Evolutionary conservation across 1,140 invertebrate genomes (phyloP).

Genomic region (Lepeophtheirus salmonis): DNA sequence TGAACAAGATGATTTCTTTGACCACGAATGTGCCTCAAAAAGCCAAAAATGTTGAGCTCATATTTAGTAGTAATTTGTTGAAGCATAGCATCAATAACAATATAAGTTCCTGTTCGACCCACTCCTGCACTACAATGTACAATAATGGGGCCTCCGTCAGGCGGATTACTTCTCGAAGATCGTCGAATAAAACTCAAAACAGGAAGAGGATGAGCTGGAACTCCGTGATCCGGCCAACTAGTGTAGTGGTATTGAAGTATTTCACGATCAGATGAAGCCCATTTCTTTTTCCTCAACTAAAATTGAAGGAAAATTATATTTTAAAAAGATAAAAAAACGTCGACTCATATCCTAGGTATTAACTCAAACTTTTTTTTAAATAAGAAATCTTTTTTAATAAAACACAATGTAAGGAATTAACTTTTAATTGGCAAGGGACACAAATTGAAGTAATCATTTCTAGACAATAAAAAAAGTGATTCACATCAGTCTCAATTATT

Average conservation of each 20-base stretch:
- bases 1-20: slow-evolving; percentile 35
- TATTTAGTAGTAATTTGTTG: slow-evolving; percentile 25
- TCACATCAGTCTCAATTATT: no score
- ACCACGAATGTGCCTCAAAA: slow-evolving; percentile 27
- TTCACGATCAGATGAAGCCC: slow-evolving; percentile 39
- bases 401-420: no score
- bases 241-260: slow-evolving; percentile 93
- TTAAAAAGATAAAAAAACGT: no score
- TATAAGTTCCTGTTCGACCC: slow-evolving; percentile 30
- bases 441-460: no score
- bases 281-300: slow-evolving; percentile 12
- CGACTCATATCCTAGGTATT: no score
- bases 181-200: slow-evolving; percentile 84
- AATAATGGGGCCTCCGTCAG: slow-evolving; percentile 71
- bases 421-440: no score
- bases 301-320: no score
- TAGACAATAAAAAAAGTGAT: no score
- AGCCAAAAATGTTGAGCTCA: slow-evolving; percentile 28
- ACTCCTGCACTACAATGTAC: slow-evolving; percentile 54
- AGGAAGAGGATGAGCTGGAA: slow-evolving; percentile 82
- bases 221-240: slow-evolving; percentile 91
- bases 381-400: no score
- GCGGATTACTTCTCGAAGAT: slow-evolving; percentile 61
- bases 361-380: no score
- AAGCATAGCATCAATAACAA: slow-evolving; percentile 29